These are phyloP conservation scores for Cantharis rufa DNA, from an alignment of 2,888 invertebrate species.

Conservation along the genomic window DNA sequence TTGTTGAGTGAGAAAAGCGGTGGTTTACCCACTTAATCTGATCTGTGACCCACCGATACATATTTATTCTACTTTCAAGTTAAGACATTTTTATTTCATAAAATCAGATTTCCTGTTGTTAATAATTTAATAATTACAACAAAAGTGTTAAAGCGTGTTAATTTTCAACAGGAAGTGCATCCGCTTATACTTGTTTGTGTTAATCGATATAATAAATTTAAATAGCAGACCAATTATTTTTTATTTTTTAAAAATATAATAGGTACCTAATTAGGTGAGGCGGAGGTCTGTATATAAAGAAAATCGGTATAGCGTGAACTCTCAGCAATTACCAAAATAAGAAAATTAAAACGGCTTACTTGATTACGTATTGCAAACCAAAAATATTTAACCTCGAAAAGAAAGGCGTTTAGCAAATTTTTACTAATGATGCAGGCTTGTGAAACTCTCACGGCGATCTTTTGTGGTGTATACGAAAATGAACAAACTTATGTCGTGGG, in stretches of 20 bases:
- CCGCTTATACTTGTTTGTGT: not conserved
- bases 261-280: not conserved
- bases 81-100: not conserved
- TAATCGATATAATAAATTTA: not conserved
- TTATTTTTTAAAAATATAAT: not conserved
- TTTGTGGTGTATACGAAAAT: not conserved
- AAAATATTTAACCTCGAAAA: not conserved
- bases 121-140: not conserved
- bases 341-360: not conserved
- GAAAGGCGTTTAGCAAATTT: not conserved
- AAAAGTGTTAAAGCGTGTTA: not conserved
- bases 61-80: not conserved
- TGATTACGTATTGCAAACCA: not conserved
- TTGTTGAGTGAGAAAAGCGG: not conserved
- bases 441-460: not conserved
- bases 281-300: not conserved
- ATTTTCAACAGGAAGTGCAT: not conserved
- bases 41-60: not conserved
- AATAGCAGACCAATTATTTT: not conserved
- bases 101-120: not conserved
- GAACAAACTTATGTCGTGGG: not conserved
- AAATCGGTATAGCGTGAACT: not conserved
- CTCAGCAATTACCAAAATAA: not conserved
- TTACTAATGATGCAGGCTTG: not conserved
- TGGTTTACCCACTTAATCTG: not conserved